Base-by-base conservation (phyloP, 2,113 vertebrate genomes). In the Embiotoca jacksoni region DNA sequence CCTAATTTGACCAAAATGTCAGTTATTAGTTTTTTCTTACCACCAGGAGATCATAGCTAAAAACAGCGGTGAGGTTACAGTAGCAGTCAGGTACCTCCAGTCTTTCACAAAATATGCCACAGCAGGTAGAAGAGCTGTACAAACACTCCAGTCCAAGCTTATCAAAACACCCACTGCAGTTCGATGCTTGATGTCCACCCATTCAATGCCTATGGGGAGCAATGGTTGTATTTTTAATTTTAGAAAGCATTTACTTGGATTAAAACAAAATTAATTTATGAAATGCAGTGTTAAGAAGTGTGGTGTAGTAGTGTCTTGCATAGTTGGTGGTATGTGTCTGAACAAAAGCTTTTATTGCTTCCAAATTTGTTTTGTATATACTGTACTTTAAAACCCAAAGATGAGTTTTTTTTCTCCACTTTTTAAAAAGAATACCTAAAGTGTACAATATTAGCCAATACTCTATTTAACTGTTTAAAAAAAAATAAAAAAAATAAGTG, bases 151-250 rank as follows among this genome's bases (percentile, higher is more conserved):
- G 58, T 92, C 91, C 50, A 91, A 6, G 64, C 89, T 92, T n/a
- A 90, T 39, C 14, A 93, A 49, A 60, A 92, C 68, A 0, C 56
- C 75, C 16, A 86, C 72, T 14, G 46, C 5, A 2, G 90, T 88
- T 13, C 92, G 86, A 81, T 91, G 91, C 52, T 86, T 82, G n/a
- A 93, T 88, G 54, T 92, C 92, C 50, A 91, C 83, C 93, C 93
- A 94, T 64, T 94, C 93, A 49, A 93, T 57, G 56, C 75, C 92
- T 93, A 15, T 16, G 30, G 58, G 23, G 6, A 81, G 0, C n/a
- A 54, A 54, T 8, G 23, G 23, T 60, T 15, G n/a, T 64, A 44
- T 52, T n/a, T 16, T 2, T 52, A 4, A 50, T n/a, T 5, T 3
- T 52, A 15, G n/a, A 7, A n/a, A 6, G 49, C 3, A 44, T 16